Conservation (phyloP, 2,888 invertebrate genomes). For the Thelaira solivaga region DNA sequence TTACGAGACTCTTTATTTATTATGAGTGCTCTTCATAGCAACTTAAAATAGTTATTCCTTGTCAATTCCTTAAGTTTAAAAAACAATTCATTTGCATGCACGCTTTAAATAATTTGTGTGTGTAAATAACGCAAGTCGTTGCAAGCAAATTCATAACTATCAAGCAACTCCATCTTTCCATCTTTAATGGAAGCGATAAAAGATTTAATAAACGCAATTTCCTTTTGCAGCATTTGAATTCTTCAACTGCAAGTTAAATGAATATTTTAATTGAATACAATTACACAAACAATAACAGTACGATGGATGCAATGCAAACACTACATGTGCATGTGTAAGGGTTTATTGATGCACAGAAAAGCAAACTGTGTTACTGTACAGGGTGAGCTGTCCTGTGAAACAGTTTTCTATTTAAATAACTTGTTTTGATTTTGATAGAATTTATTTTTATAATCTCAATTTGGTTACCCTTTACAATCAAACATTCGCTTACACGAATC, state of each 20-base stretch:
- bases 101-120: neutral
- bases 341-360: neutral
- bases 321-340: neutral
- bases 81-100: neutral
- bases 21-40: no score
- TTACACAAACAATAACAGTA: conserved; percentile 1
- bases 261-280: conserved; percentile 38
- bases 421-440: no score
- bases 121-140: neutral
- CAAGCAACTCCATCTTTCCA: neutral
- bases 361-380: no score
- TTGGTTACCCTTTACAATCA: neutral
- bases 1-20: no score
- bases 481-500: neutral
- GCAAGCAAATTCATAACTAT: conserved; percentile 8
- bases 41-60: no score
- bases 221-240: neutral
- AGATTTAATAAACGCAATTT: conserved; percentile 5
- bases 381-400: no score
- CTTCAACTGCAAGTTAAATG: neutral
- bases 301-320: neutral
- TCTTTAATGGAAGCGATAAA: conserved; percentile 2
- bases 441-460: no score
- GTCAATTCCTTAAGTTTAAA: no score
- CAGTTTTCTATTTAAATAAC: no score